A percentile compares a stretch with the other conserved stretches of the same genome.
phyloP scores from a whole-genome alignment of 2,888 invertebrate species.

The Orthonevra nobilis region DNA sequence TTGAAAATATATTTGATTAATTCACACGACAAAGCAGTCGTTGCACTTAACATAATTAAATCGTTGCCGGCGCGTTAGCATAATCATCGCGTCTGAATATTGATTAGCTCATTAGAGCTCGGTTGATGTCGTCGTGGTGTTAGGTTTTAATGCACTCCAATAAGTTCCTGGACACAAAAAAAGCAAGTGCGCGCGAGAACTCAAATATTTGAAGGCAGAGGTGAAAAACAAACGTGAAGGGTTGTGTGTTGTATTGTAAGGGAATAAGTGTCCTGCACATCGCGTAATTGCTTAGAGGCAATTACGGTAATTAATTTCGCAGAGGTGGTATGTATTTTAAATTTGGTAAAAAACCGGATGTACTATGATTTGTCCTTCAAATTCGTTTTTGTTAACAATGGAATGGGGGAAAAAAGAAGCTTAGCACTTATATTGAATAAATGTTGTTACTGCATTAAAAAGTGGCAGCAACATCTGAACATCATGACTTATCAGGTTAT shows the following conservation, averaged over 20 bases:
- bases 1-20: slow-evolving; percentile 64
- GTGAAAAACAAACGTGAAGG: slow-evolving; percentile 4
- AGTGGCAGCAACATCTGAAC: too few relatives aligned
- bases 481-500: too few relatives aligned
- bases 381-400: too few relatives aligned
- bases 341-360: slow-evolving; percentile 16
- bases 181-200: too few relatives aligned
- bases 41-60: slow-evolving; percentile 66
- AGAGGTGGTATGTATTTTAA: slow-evolving; percentile 47
- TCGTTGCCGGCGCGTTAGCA: not conserved
- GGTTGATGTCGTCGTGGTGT: slow-evolving; percentile 45
- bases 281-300: slow-evolving; percentile 53
- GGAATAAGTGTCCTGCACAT: slow-evolving; percentile 32
- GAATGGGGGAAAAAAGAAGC: too few relatives aligned
- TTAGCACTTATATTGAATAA: too few relatives aligned
- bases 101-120: slow-evolving; percentile 65
- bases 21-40: slow-evolving; percentile 44
- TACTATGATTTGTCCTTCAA: slow-evolving; percentile 22
- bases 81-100: slow-evolving; percentile 58
- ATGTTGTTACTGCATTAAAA: too few relatives aligned
- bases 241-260: slow-evolving; percentile 22
- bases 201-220: slow-evolving; percentile 9
- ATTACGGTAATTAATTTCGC: slow-evolving; percentile 60
- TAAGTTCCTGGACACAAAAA: slow-evolving; percentile 35
- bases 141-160: slow-evolving; percentile 61